These are phyloP conservation scores for Onychomys torridus DNA, from an alignment of 2,797 vertebrate species.

Conservation along the genomic window DNA sequence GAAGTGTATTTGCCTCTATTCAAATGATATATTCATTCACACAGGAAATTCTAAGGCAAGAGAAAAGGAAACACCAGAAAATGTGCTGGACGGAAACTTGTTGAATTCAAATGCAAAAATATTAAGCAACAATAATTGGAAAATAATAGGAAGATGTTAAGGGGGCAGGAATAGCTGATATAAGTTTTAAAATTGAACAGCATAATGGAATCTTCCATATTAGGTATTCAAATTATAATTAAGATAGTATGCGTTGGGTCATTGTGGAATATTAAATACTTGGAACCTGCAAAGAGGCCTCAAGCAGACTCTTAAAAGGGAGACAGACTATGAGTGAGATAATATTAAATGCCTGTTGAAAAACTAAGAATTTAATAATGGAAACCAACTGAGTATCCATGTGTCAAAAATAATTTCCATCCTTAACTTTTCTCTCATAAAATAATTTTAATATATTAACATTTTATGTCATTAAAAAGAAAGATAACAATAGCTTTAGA, in stretches of 20 bases:
- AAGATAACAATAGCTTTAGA: not conserved
- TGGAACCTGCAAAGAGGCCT: no score
- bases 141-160: not conserved
- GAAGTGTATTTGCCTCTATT: not conserved
- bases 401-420: not conserved
- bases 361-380: not conserved
- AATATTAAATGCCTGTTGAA: not conserved
- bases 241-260: not conserved
- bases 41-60: not conserved
- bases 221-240: not conserved
- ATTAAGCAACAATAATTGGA: not conserved
- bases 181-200: not conserved
- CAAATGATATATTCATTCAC: not conserved
- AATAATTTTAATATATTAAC: not conserved
- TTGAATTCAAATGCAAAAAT: not conserved
- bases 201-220: not conserved
- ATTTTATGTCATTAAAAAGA: not conserved
- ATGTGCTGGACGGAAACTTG: not conserved
- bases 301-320: not conserved
- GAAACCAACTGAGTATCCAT: no score
- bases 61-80: not conserved
- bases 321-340: accelerated
- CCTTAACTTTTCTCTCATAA: not conserved
- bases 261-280: not conserved
- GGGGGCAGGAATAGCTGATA: not conserved